Evolutionary conservation across 2,113 vertebrate species (phyloP), one percentile per base, ranked within the genome.

Genomic region (Scalopus aquaticus): DNA sequence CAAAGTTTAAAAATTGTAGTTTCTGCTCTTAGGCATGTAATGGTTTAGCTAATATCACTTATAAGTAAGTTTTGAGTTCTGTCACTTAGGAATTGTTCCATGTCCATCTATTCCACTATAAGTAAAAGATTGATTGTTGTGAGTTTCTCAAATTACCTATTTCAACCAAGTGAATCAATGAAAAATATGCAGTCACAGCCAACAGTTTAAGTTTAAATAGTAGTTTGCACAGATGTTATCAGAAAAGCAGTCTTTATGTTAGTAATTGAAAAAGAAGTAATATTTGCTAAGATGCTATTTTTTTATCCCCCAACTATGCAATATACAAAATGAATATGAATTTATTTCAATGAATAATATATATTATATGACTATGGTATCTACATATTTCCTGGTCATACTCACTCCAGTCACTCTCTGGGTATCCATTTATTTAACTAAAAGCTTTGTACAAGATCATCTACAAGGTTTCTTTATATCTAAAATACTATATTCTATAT

Each of bases 31-130:
- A 93, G 4, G 46, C 12, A 54, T 32, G 8, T 2, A 35, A 19
- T 37, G 3, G 13, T 80, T 46, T n/a, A 44, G 37, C 39, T 67
- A 30, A 28, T 46, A 74, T 24, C 32, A 87, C 84, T 73, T 89
- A 69, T 60, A 93, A 95, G 11, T 9, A 91, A 70, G 44, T 78
- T 20, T 76, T 94, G 30, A 91, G 24, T 83, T 56, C 54, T 88
- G 9, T 83, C 72, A 92, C 12, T 35, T 26, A 74, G 49, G 4
- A 76, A 92, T 58, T 65, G 9, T 77, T 90, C 11, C 37, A 65
- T 62, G 24, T 56, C 13, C 12, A 77, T 26, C 32, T 76, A 19
- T 32, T 93, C 32, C 24, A 17, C 49, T 35, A 46, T 37, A 90
- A 92, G 58, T 76, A 83, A 76, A 78, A 87, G 22, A 49, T 0